These are phyloP conservation scores for Agriopis leucophaearia DNA, from an alignment of 2,888 invertebrate species.

Conservation along the genomic window DNA sequence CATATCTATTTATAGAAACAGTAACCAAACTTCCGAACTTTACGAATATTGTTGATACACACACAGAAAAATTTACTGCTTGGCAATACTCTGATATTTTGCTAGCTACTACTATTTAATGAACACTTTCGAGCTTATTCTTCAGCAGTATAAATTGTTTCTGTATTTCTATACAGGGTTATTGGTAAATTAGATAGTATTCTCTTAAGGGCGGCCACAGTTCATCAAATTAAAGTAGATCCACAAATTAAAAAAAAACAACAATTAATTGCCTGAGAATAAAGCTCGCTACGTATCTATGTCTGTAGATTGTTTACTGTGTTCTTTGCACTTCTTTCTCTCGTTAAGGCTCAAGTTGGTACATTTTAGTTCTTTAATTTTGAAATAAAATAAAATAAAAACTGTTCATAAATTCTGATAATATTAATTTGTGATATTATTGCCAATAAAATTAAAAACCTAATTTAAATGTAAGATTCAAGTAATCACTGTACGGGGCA, in stretches of 20 bases:
- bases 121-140: no score
- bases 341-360: constrained; percentile 42
- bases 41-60: no score
- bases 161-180: no score
- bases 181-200: no score
- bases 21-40: constrained; percentile 9
- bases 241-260: no score
- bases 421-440: constrained; percentile 80
- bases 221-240: no score
- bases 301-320: constrained; percentile 4
- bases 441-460: constrained; percentile 67
- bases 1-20: neutral
- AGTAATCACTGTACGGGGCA: constrained; percentile 55
- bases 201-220: no score
- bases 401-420: constrained; percentile 50
- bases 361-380: constrained; percentile 32
- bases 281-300: neutral
- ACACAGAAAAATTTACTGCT: no score
- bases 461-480: constrained; percentile 55
- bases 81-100: no score
- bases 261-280: neutral
- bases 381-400: constrained; percentile 22
- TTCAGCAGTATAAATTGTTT: no score
- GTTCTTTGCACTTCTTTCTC: neutral
- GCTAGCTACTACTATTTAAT: no score